A percentile compares a stretch with the other conserved stretches of the same genome.
Evolutionary conservation across 2,797 vertebrate genomes (phyloP).

Genomic region (Hoplostethus mediterraneus): DNA sequence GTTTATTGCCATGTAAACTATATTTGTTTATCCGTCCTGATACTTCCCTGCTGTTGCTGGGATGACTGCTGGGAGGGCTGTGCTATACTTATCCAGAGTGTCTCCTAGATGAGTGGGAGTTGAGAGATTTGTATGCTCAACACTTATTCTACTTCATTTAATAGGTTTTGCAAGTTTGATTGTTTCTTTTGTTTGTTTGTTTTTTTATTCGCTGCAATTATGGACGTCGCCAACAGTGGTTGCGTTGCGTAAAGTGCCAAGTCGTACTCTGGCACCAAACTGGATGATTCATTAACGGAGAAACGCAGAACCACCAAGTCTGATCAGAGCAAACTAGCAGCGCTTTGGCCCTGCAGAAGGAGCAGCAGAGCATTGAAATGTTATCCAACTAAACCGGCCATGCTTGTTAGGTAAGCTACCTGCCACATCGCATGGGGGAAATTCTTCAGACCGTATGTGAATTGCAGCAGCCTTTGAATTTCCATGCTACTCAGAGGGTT

Average conservation of each 20-base stretch:
- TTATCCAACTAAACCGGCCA: conserved; percentile 20
- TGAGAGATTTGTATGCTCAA: too few relatives aligned
- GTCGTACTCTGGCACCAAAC: neutral
- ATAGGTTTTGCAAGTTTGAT: too few relatives aligned
- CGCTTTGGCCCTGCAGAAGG: neutral
- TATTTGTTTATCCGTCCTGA: too few relatives aligned
- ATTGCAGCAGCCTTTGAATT: conserved; percentile 26
- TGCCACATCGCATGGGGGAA: neutral
- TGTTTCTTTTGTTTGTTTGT: neutral
- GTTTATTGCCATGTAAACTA: too few relatives aligned
- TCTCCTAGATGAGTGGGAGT: too few relatives aligned
- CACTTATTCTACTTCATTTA: neutral
- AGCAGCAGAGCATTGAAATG: neutral
- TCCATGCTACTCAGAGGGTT: neutral
- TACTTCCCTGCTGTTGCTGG: too few relatives aligned
- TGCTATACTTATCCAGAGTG: too few relatives aligned
- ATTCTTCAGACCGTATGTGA: conserved; percentile 7
- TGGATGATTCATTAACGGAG: conserved; percentile 11
- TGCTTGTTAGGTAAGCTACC: conserved; percentile 49
- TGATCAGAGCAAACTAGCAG: neutral
- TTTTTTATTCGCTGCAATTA: neutral
- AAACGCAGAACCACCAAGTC: conserved; percentile 13
- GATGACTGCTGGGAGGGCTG: too few relatives aligned
- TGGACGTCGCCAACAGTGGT: too few relatives aligned
- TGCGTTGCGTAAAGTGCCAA: conserved; percentile 21